Evolutionary conservation across 2,113 vertebrate species (phyloP), one percentile per base, ranked within the genome.

Genomic region (Phaetusa simplex): DNA sequence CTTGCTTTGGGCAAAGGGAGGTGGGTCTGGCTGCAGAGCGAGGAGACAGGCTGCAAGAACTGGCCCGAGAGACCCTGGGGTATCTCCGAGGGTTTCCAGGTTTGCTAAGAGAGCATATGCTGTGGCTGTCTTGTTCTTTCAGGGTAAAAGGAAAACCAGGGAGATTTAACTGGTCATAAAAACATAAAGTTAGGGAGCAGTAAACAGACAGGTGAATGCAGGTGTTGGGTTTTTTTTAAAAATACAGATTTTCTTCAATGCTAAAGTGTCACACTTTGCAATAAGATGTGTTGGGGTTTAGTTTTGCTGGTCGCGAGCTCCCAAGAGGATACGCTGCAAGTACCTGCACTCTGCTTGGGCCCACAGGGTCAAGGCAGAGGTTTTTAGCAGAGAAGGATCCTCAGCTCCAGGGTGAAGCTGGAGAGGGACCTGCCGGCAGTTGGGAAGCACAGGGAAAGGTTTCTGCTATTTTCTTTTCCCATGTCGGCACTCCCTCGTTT

Each of bases 331-430:
- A 3, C 3, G 0, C 11, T 18, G 24, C 30, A 6, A 62, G 69
- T 6, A 74, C 5, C 13, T 26, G 50, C 50, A 3, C 5, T 14
- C 20, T 0, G 2, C 26, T 22, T n/a, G 69, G 49, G 9, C 24
- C 32, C 4, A 0, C 1, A 7, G 64, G 50, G 64, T n/a, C 4
- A 8, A 69, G 24, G 32, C 24, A 30, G 42, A 61, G 17, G 4
- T 11, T 72, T 56, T n/a, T 13, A n/a, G 38, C 16, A 56, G 45
- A 42, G 34, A 27, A 69, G 36, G 34, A 3, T 42, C 18, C 62
- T 73, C 43, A 12, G 52, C 59, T 55, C 38, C 9, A 4, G 34
- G 9, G 29, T 38, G 55, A 69, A 38, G 82, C 45, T 40, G 45
- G 36, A 61, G 59, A 52, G 70, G 42, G 36, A 81, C 61, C 50